These are phyloP conservation scores for Podiceps cristatus DNA, from an alignment of 2,113 vertebrate species.

Conservation along the genomic window DNA sequence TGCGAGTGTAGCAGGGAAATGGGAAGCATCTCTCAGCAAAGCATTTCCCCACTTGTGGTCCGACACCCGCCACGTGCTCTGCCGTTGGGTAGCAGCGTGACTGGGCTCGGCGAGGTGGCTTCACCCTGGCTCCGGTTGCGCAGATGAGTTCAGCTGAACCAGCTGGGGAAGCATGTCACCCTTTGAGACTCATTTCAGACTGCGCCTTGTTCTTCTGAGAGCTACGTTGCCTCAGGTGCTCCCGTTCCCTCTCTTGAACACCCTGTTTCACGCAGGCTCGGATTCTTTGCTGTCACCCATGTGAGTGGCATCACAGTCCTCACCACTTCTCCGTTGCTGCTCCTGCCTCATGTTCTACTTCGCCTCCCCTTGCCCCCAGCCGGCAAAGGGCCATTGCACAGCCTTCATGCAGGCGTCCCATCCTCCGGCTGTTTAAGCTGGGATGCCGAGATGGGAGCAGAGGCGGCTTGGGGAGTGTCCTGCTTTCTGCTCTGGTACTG, in stretches of 20 bases:
- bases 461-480: background rate
- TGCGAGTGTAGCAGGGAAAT: background rate
- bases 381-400: background rate
- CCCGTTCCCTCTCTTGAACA: accelerated
- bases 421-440: background rate
- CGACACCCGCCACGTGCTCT: background rate
- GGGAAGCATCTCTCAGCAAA: background rate
- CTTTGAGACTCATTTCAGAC: background rate
- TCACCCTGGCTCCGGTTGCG: background rate
- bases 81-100: accelerated
- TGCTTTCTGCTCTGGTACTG: accelerated
- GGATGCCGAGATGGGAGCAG: background rate
- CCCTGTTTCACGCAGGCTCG: background rate
- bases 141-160: background rate
- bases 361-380: accelerated
- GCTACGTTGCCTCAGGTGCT: background rate
- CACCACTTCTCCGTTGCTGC: background rate
- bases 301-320: accelerated
- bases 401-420: accelerated
- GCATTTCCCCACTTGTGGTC: background rate
- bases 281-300: accelerated
- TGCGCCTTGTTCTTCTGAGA: background rate
- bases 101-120: background rate
- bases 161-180: background rate
- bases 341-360: background rate